Percentiles rank a stretch among this genome's conserved stretches.
These are phyloP conservation scores for Saccostrea cuccullata DNA, from an alignment of 1,140 invertebrate species.

Conservation along the genomic window DNA sequence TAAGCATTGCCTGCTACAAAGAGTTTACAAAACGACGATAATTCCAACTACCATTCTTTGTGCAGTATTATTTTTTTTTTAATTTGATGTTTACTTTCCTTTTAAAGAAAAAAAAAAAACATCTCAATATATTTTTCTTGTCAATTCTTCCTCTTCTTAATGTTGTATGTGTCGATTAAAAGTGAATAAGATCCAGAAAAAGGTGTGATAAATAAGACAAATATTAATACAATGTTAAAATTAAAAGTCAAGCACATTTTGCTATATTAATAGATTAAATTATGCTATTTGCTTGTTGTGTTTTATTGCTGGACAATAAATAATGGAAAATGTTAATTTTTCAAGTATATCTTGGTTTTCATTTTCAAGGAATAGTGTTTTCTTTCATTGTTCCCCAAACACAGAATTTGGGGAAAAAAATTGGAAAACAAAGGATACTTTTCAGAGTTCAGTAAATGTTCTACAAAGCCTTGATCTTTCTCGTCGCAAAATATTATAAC, in stretches of 20 bases:
- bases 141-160: not conserved
- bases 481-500: no score
- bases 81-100: no score
- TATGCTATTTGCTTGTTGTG: not conserved
- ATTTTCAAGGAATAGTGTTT: not conserved
- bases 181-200: not conserved
- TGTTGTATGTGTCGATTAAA: not conserved
- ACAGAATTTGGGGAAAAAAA: no score
- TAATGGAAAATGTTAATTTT: not conserved
- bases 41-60: no score
- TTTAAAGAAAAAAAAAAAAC: not conserved
- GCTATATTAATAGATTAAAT: not conserved
- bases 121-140: not conserved
- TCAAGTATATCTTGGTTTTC: not conserved
- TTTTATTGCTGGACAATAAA: slow-evolving; percentile 24
- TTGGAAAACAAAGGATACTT: no score
- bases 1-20: no score
- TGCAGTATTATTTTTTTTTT: no score
- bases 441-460: no score
- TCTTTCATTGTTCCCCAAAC: no score
- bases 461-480: no score
- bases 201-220: not conserved
- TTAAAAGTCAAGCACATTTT: not conserved
- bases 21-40: no score
- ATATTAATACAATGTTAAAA: not conserved